Evolutionary conservation across 2,888 invertebrate species (phyloP).

Genomic region (Melipona beecheii): DNA sequence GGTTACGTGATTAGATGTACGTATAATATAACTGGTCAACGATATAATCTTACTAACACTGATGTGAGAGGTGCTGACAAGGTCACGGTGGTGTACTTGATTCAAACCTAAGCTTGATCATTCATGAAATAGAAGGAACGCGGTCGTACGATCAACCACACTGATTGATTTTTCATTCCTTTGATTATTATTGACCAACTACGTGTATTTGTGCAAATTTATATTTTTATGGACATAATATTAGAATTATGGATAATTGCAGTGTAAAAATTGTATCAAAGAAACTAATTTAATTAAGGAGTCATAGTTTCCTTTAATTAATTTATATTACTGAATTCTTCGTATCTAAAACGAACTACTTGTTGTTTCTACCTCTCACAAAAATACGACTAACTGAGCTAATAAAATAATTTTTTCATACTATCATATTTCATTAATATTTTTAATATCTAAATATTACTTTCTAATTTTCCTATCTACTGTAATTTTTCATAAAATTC

Average conservation of each 20-base stretch:
- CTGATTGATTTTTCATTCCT: slow-evolving; percentile 15
- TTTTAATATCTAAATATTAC: no score
- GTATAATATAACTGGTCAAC: background rate
- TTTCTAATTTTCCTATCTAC: background rate
- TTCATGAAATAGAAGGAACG: slow-evolving; percentile 38
- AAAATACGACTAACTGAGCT: no score
- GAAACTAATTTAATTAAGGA: no score
- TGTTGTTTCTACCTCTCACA: no score
- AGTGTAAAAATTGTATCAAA: no score
- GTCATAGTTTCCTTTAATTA: no score
- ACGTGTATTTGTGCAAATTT: background rate
- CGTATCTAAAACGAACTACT: no score
- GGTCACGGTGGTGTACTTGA: slow-evolving; percentile 29
- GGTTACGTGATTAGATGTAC: slow-evolving; percentile 15
- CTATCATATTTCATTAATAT: no score
- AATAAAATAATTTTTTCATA: no score
- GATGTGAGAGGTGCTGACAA: slow-evolving; percentile 25
- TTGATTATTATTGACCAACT: background rate
- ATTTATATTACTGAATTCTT: no score
- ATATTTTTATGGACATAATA: background rate
- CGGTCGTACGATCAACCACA: slow-evolving; percentile 31
- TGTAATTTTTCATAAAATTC: background rate
- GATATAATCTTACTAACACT: slow-evolving; percentile 28
- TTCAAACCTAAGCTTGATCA: slow-evolving; percentile 1
- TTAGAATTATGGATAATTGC: no score